Percentiles rank a stretch among this genome's conserved stretches.
Evolutionary conservation across 2,797 vertebrate genomes (phyloP).

Genomic region (Hydrolagus colliei): DNA sequence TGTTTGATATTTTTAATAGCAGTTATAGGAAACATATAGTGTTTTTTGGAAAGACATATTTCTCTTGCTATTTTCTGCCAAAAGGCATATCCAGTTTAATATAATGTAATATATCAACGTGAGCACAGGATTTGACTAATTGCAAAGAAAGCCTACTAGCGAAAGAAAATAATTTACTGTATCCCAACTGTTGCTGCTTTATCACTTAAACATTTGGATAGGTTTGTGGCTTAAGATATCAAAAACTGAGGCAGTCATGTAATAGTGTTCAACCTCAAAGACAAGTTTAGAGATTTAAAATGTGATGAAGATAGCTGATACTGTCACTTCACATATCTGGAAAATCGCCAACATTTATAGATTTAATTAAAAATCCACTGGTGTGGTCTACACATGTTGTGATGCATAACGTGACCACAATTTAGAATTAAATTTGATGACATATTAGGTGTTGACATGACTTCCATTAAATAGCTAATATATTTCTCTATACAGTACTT

Average conservation of each 20-base stretch:
- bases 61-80: too few relatives aligned
- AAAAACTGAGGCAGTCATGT: neutral
- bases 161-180: neutral
- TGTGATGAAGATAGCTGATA: neutral
- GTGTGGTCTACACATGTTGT: constrained; percentile 4
- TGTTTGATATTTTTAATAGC: too few relatives aligned
- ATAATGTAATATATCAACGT: constrained; percentile 21
- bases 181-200: neutral
- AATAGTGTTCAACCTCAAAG: neutral
- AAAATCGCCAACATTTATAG: neutral
- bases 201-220: neutral
- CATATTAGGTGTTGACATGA: constrained; percentile 1
- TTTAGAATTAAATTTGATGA: constrained; percentile 28
- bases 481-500: neutral
- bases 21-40: too few relatives aligned
- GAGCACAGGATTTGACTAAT: constrained; percentile 12
- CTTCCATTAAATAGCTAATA: neutral
- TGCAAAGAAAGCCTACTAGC: neutral
- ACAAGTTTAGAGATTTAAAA: neutral
- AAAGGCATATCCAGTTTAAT: too few relatives aligned
- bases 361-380: constrained; percentile 30
- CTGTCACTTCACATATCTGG: neutral
- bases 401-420: neutral
- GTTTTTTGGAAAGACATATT: too few relatives aligned
- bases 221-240: neutral